Conservation (phyloP, 1,140 invertebrate genomes). For the Drosophila ambigua region DNA sequence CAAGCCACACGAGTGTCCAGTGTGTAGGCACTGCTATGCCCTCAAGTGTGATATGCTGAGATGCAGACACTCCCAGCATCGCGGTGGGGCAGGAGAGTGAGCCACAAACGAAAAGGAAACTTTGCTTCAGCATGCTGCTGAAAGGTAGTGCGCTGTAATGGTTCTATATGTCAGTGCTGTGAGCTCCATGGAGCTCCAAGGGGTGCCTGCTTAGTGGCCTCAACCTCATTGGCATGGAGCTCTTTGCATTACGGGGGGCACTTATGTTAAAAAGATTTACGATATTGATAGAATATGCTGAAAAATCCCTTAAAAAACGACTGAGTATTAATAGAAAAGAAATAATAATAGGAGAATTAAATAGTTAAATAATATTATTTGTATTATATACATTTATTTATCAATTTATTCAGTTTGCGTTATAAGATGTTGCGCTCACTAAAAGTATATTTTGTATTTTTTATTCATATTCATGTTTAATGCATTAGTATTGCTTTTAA, state of each 20-base stretch:
- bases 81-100: constrained; percentile 9
- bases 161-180: background rate
- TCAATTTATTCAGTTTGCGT: constrained; percentile 54
- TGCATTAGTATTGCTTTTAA: constrained; percentile 65
- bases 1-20: constrained; percentile 73
- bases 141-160: background rate
- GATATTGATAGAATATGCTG: background rate
- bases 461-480: constrained; percentile 34
- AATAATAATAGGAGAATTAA: background rate
- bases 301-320: no score
- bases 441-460: constrained; percentile 38
- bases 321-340: background rate
- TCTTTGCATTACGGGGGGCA: background rate
- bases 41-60: constrained; percentile 82
- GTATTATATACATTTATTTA: constrained; percentile 73
- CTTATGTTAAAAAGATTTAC: background rate
- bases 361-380: constrained; percentile 18
- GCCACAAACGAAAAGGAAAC: background rate
- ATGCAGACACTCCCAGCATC: constrained; percentile 71
- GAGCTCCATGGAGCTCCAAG: constrained; percentile 6
- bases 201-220: constrained; percentile 13
- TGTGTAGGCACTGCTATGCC: constrained; percentile 76
- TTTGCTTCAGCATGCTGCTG: no score
- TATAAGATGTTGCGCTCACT: constrained; percentile 46
- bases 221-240: background rate